These are phyloP conservation scores for Motacilla tschutschensis DNA, from an alignment of 2,113 vertebrate genomes.

Conservation along the genomic window DNA sequence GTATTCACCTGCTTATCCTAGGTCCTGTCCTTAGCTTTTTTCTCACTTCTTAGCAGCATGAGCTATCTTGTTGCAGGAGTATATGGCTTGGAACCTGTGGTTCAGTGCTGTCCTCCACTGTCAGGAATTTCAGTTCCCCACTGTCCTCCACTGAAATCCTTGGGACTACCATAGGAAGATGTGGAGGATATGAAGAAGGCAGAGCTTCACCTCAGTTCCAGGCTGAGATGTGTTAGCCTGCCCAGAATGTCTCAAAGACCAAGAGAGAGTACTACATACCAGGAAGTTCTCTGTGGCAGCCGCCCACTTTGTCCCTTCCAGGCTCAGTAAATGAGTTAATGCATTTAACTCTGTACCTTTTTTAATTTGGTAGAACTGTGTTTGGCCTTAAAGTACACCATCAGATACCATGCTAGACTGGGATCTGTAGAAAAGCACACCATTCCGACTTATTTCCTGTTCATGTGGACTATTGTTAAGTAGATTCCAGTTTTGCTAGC, in stretches of 20 bases:
- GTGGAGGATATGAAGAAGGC: background rate
- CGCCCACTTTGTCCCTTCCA: background rate
- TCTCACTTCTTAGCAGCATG: background rate
- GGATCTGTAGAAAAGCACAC: background rate
- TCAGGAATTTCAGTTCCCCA: background rate
- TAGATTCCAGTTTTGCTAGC: background rate
- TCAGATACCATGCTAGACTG: background rate
- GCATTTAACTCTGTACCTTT: background rate
- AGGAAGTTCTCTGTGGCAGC: background rate
- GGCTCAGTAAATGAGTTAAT: background rate
- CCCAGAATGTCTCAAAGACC: background rate
- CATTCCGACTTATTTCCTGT: background rate
- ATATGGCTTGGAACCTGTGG: background rate
- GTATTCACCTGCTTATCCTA: background rate
- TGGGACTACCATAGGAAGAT: background rate
- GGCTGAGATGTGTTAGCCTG: background rate
- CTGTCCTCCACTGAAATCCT: background rate
- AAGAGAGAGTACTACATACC: accelerated
- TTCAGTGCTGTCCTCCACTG: background rate
- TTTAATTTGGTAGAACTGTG: background rate
- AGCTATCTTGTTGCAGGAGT: background rate
- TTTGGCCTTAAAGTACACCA: background rate
- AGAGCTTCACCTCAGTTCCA: background rate
- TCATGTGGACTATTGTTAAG: background rate
- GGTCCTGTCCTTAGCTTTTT: background rate